These are phyloP conservation scores for Leptinotarsa peninsularis DNA, from an alignment of 2,888 invertebrate species.

Conservation along the genomic window DNA sequence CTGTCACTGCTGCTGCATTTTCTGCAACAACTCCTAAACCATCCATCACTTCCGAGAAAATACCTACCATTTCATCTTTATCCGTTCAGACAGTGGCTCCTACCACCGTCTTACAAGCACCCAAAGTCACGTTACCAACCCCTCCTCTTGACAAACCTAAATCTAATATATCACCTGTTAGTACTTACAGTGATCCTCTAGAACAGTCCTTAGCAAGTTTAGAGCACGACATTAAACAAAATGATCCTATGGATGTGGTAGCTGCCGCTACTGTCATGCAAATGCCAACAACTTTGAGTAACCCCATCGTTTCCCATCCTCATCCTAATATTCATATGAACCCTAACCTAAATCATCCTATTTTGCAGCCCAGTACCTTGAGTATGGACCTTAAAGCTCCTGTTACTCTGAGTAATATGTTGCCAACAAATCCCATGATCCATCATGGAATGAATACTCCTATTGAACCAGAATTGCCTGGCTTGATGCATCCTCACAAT, in stretches of 20 bases:
- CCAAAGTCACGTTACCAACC: slow-evolving; percentile 56
- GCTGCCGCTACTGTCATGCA: slow-evolving; percentile 50
- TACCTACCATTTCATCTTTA: slow-evolving; percentile 52
- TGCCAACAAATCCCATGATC: slow-evolving; percentile 53
- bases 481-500: slow-evolving; percentile 49
- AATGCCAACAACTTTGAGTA: slow-evolving; percentile 53
- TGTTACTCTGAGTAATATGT: slow-evolving; percentile 48
- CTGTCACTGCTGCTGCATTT: slow-evolving; percentile 36
- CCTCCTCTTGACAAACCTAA: slow-evolving; percentile 63
- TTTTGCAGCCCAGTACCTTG: slow-evolving; percentile 55
- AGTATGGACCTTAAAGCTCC: slow-evolving; percentile 56
- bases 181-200: slow-evolving; percentile 74
- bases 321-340: slow-evolving; percentile 52
- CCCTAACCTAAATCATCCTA: slow-evolving; percentile 54
- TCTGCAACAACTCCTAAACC: slow-evolving; percentile 43
- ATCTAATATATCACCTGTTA: slow-evolving; percentile 59
- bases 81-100: slow-evolving; percentile 54
- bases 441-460: slow-evolving; percentile 51
- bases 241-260: slow-evolving; percentile 54
- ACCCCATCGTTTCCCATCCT: slow-evolving; percentile 50
- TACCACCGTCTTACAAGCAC: slow-evolving; percentile 65
- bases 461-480: slow-evolving; percentile 52
- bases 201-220: slow-evolving; percentile 79
- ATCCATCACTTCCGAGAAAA: slow-evolving; percentile 55
- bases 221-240: slow-evolving; percentile 70